phyloP scores from a whole-genome alignment of 2,888 invertebrate genomes.

The Drosophila formosana region DNA sequence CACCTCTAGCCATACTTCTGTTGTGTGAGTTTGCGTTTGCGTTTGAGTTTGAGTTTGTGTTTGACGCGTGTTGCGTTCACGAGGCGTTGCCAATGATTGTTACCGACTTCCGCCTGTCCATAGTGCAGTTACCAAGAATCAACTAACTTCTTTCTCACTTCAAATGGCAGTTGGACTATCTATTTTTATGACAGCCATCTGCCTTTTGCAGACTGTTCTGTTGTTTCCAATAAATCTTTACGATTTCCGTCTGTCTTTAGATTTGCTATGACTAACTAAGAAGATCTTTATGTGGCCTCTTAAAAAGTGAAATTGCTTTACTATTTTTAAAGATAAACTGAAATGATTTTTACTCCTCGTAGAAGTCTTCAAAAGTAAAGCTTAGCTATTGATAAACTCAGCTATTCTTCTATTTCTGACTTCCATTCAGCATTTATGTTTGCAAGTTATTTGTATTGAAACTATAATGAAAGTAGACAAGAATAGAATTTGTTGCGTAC shows the following conservation, averaged over 20 bases:
- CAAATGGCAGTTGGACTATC: constrained; percentile 1
- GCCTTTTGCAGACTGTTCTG: not conserved
- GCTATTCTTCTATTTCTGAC: not conserved
- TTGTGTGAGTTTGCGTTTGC: not conserved
- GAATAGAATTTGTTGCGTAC: not conserved
- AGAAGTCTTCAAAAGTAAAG: not conserved
- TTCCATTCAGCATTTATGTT: not conserved
- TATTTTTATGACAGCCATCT: not conserved
- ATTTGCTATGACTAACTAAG: not conserved
- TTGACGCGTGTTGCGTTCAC: constrained; percentile 39
- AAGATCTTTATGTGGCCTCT: not conserved
- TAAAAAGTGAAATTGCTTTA: not conserved
- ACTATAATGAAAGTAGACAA: not conserved
- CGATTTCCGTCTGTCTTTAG: constrained; percentile 1
- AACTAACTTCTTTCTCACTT: not conserved
- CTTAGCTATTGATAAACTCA: not conserved
- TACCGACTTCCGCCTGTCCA: constrained; percentile 52
- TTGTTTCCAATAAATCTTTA: not conserved
- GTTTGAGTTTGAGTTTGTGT: constrained; percentile 3
- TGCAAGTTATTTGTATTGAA: not conserved
- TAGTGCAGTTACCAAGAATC: constrained; percentile 7
- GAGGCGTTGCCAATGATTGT: constrained; percentile 20
- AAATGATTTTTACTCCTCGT: not conserved
- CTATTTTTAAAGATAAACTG: not conserved
- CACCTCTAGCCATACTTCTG: too few species aligned